A percentile compares a stretch with the other conserved stretches of the same genome.
phyloP scores from a whole-genome alignment of 2,113 vertebrate genomes.

The Romanogobio albipinnatus region DNA sequence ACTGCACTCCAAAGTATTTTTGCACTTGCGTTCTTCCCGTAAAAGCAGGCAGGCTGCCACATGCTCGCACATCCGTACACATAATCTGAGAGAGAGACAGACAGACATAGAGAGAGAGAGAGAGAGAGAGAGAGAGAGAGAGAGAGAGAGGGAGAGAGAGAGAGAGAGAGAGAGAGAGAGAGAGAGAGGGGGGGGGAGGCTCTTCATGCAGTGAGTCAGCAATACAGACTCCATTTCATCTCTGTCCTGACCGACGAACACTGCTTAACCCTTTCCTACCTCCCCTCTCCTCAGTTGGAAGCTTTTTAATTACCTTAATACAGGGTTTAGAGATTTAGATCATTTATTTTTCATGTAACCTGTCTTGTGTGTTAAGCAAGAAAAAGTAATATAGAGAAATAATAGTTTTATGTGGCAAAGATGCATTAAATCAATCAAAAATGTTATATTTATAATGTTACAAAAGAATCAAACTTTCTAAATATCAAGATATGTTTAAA shows the following conservation, averaged over 20 bases:
- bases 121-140: conserved; percentile 49
- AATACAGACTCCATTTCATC: conserved; percentile 50
- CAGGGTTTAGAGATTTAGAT: background rate
- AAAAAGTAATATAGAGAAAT: too few species aligned
- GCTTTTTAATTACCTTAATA: background rate
- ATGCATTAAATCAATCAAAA: background rate
- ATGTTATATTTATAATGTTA: background rate
- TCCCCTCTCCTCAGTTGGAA: conserved; percentile 6
- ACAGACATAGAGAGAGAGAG: conserved; percentile 55
- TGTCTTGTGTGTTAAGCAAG: background rate
- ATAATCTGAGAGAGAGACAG: conserved; percentile 62
- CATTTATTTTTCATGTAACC: background rate
- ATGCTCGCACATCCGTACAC: conserved; percentile 53
- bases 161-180: conserved; percentile 56
- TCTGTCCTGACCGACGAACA: conserved; percentile 5
- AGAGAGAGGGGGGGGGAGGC: conserved; percentile 56
- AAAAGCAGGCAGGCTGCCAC: conserved; percentile 33
- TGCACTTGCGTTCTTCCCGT: conserved; percentile 8
- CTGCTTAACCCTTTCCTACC: conserved; percentile 70
- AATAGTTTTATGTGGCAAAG: background rate
- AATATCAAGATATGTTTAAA: background rate
- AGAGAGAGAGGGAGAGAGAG: conserved; percentile 48
- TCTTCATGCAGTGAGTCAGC: conserved; percentile 77
- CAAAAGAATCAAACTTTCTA: background rate
- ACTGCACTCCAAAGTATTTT: conserved; percentile 54